Percentiles rank a stretch among this genome's conserved stretches.
phyloP scores from a whole-genome alignment of 2,797 vertebrate genomes.

The Poecile montanus region DNA sequence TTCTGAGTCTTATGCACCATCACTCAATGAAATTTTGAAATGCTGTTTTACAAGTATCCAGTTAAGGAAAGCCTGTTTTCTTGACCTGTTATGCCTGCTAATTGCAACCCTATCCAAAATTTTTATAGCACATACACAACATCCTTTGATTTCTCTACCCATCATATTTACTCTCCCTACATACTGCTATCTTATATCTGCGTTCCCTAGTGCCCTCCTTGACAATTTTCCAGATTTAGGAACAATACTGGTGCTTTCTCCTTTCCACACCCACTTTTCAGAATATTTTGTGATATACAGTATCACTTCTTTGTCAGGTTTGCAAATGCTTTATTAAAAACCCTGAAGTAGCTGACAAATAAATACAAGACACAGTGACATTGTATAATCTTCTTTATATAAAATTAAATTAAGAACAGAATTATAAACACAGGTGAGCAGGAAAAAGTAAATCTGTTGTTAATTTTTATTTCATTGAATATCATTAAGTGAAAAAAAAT shows the following conservation, averaged over 20 bases:
- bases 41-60: not conserved
- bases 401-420: not conserved
- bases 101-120: not conserved
- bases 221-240: not conserved
- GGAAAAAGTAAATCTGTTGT: not conserved
- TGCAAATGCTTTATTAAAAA: not conserved
- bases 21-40: not conserved
- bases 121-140: accelerated
- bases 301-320: not conserved
- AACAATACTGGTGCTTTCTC: not conserved
- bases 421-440: not conserved
- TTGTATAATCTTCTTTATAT: not conserved
- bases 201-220: not conserved
- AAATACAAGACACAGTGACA: not conserved
- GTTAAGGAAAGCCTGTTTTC: not conserved
- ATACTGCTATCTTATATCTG: not conserved
- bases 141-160: not conserved
- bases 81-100: not conserved
- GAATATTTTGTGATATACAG: not conserved
- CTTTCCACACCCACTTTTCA: not conserved
- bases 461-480: not conserved
- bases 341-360: not conserved
- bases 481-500: not conserved
- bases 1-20: not conserved
- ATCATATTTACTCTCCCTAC: not conserved